A percentile compares a stretch with the other conserved stretches of the same genome.
Evolutionary conservation across 1,140 invertebrate genomes (phyloP).

Genomic region (Mycetomoellerius zeteki): DNA sequence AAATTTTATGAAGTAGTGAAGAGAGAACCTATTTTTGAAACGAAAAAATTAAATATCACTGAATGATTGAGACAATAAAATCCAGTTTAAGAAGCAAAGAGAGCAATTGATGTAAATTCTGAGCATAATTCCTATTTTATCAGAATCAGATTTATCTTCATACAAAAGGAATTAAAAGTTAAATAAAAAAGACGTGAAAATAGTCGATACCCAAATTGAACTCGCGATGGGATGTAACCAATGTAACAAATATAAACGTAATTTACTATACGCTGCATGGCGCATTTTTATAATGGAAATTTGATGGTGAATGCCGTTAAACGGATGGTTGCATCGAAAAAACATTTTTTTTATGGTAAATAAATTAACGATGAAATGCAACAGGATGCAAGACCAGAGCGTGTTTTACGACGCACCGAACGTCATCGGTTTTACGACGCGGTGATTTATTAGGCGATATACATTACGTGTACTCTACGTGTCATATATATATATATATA

Average conservation of each 20-base stretch:
- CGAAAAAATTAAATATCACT: constrained; percentile 14
- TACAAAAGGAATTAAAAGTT: background rate
- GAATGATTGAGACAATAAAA: background rate
- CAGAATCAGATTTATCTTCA: too few species aligned
- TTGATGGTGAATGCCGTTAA: constrained; percentile 14
- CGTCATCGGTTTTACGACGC: constrained; percentile 38
- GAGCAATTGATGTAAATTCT: constrained; percentile 21
- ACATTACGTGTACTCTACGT: constrained; percentile 11
- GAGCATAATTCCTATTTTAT: background rate
- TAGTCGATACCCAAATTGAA: background rate
- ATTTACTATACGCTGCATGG: background rate
- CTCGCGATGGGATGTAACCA: background rate
- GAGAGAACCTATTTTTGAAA: background rate
- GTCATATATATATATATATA: constrained; percentile 3
- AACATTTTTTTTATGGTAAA: constrained; percentile 3
- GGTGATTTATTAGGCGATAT: constrained; percentile 27
- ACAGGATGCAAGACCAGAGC: constrained; percentile 1
- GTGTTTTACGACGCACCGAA: background rate
- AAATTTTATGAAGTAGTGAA: constrained; percentile 15
- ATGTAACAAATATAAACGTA: background rate
- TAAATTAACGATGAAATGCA: constrained; percentile 41
- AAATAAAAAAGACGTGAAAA: background rate
- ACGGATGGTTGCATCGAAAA: constrained; percentile 4
- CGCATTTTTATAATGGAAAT: constrained; percentile 34
- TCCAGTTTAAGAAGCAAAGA: background rate